Conservation (phyloP, 2,113 vertebrate species). For the Egretta garzetta region DNA sequence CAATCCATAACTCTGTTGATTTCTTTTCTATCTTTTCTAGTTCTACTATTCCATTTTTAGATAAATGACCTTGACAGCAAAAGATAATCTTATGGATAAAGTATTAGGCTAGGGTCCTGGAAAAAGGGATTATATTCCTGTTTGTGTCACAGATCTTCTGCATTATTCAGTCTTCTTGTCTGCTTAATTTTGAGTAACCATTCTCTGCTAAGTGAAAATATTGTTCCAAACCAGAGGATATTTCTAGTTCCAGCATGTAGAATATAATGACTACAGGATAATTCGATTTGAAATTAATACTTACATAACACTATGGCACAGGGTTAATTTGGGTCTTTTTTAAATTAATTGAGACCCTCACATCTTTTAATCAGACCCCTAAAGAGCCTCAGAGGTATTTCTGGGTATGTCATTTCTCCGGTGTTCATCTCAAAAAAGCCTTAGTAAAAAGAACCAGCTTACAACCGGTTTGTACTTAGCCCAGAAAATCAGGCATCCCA, state of each 20-base stretch:
- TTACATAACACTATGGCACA: neutral
- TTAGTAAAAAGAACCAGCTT: neutral
- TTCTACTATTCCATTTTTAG: neutral
- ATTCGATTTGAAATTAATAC: neutral
- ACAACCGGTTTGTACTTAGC: neutral
- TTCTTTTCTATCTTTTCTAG: neutral
- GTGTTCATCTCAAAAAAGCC: neutral
- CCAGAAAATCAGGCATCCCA: neutral
- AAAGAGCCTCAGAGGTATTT: neutral
- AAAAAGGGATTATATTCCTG: neutral
- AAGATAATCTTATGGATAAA: neutral
- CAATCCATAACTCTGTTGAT: neutral
- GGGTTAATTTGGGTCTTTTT: neutral
- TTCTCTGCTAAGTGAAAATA: neutral
- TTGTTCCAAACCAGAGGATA: neutral
- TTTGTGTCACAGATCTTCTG: neutral
- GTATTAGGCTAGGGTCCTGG: neutral
- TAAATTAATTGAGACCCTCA: neutral
- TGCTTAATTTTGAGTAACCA: slow-evolving; percentile 5
- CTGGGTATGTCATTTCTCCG: neutral
- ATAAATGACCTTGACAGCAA: neutral
- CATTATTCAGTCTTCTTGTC: neutral
- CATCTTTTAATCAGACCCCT: neutral
- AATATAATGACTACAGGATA: neutral
- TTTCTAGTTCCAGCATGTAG: neutral